phyloP scores from a whole-genome alignment of 2,113 vertebrate genomes.

The Vicugna pacos region DNA sequence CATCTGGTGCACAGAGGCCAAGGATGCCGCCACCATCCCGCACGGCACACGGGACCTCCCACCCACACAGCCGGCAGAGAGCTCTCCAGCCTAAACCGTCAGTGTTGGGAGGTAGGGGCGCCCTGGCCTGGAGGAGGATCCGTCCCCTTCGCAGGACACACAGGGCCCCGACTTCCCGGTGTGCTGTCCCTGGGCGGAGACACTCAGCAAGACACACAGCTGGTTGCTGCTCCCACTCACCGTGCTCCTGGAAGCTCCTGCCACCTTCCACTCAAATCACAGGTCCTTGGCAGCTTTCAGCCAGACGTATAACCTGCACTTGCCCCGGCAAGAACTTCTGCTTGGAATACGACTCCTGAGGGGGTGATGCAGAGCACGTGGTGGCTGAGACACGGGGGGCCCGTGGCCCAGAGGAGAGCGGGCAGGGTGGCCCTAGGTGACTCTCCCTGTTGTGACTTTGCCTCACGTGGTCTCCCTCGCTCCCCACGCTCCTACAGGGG shows the following conservation, averaged over 20 bases:
- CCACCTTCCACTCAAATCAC: background rate
- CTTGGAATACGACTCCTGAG: background rate
- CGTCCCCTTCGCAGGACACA: background rate
- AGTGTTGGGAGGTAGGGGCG: rapidly evolving
- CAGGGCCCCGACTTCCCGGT: rapidly evolving
- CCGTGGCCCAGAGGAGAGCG: rapidly evolving
- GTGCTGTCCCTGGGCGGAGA: background rate
- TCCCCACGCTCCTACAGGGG: background rate
- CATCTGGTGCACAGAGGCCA: background rate
- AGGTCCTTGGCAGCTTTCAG: too few relatives aligned
- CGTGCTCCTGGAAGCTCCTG: rapidly evolving
- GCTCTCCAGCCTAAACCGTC: background rate
- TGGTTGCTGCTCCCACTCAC: too few relatives aligned
- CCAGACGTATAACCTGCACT: rapidly evolving
- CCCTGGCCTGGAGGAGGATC: background rate
- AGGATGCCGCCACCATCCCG: rapidly evolving
- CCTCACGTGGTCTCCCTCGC: background rate
- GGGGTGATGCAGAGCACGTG: rapidly evolving
- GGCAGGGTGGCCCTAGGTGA: rapidly evolving
- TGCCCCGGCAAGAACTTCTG: background rate
- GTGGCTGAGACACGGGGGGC: rapidly evolving
- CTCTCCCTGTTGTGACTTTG: rapidly evolving
- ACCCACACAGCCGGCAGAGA: background rate
- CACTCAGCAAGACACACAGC: rapidly evolving
- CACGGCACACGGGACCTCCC: background rate